Percentiles rank a stretch among this genome's conserved stretches.
Evolutionary conservation across 2,888 invertebrate species (phyloP).

Genomic region (Brachyptera risi): DNA sequence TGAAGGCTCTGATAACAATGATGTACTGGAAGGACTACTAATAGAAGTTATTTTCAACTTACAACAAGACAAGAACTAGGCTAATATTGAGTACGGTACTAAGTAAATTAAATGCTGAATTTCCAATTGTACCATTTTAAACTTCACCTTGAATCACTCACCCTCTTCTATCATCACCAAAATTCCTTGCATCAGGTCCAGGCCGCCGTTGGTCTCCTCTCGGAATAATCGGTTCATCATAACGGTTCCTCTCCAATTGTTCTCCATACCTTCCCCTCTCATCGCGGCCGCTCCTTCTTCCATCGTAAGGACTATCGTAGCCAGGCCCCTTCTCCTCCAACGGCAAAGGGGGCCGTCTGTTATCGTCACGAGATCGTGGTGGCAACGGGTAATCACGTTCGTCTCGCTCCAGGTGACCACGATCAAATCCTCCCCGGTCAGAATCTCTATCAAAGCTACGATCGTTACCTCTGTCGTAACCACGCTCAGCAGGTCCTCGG

Average conservation of each 20-base stretch:
- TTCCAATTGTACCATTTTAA: too few species aligned
- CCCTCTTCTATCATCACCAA: constrained; percentile 29
- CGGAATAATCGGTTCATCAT: constrained; percentile 26
- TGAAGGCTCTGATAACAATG: too few species aligned
- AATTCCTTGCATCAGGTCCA: constrained; percentile 26
- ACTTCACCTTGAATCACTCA: constrained; percentile 10
- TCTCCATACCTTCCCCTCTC: constrained; percentile 29
- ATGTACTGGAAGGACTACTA: too few species aligned
- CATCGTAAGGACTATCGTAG: constrained; percentile 48
- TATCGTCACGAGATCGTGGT: constrained; percentile 43
- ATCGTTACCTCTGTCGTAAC: constrained; percentile 39
- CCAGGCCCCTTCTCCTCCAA: constrained; percentile 35
- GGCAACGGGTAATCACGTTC: constrained; percentile 47
- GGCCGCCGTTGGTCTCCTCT: constrained; percentile 25
- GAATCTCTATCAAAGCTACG: constrained; percentile 35
- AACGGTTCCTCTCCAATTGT: constrained; percentile 28
- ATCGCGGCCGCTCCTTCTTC: constrained; percentile 39
- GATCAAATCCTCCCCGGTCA: constrained; percentile 43
- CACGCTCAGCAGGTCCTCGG: constrained; percentile 29
- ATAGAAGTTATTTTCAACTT: too few species aligned
- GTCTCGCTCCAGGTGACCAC: constrained; percentile 48
- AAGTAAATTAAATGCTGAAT: too few species aligned
- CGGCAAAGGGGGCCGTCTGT: constrained; percentile 34
- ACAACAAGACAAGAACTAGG: too few species aligned
- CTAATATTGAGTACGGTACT: too few species aligned